These are phyloP conservation scores for Leptura quadrifasciata DNA, from an alignment of 2,888 invertebrate genomes.

Conservation along the genomic window DNA sequence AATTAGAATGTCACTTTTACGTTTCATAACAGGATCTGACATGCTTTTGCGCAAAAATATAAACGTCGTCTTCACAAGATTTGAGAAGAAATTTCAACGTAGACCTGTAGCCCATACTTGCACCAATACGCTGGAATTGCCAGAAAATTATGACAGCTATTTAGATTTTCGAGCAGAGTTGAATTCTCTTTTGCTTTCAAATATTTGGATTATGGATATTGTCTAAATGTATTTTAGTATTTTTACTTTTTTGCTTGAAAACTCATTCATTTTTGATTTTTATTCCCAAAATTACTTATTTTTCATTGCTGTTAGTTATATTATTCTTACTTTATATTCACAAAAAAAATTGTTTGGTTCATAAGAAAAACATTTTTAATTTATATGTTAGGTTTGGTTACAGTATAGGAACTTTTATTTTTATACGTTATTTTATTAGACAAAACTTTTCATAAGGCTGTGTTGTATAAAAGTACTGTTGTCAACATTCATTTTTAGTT, in stretches of 20 bases:
- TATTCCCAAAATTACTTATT: no score
- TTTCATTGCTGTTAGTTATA: no score
- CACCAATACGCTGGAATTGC: constrained; percentile 8
- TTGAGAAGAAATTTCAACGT: not conserved
- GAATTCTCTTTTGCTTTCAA: not conserved
- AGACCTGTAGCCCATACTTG: constrained; percentile 5
- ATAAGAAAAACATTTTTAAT: no score
- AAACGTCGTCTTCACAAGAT: not conserved
- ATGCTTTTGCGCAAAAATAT: not conserved
- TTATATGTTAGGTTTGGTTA: no score
- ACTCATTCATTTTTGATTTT: not conserved
- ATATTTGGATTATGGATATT: constrained; percentile 8
- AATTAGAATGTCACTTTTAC: not conserved
- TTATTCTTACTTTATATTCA: no score
- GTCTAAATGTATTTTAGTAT: not conserved
- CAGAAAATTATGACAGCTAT: not conserved
- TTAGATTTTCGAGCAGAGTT: constrained; percentile 12
- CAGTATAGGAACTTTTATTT: no score
- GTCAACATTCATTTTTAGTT: not conserved
- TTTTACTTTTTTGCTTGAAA: not conserved
- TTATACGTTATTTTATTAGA: no score
- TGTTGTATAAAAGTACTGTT: no score
- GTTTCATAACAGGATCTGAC: not conserved
- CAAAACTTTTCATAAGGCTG: no score
- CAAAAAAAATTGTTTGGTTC: no score